Evolutionary conservation across 2,888 invertebrate genomes (phyloP).

Genomic region (Callosobruchus maculatus): DNA sequence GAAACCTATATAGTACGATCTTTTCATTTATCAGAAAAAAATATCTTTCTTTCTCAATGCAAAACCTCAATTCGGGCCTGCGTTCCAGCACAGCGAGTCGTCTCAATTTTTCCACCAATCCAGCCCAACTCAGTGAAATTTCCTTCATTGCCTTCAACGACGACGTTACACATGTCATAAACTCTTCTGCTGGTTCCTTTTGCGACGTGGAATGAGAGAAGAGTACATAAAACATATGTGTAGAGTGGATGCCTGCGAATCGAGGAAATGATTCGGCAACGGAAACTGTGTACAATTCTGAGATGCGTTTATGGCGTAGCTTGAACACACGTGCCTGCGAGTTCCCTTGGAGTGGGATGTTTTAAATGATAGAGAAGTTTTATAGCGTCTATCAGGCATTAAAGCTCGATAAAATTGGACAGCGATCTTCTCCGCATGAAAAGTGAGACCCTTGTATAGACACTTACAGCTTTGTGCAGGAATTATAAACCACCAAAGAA

Average conservation of each 20-base stretch:
- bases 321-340: too few species aligned
- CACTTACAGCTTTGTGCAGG: too few species aligned
- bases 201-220: neutral
- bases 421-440: too few species aligned
- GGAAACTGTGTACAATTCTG: neutral
- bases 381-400: too few species aligned
- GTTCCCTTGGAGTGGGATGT: too few species aligned
- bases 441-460: too few species aligned
- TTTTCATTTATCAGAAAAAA: too few species aligned
- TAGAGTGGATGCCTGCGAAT: neutral
- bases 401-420: too few species aligned
- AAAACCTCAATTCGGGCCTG: neutral
- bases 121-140: neutral
- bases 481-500: too few species aligned
- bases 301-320: neutral
- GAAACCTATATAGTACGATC: too few species aligned
- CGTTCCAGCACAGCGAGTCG: neutral
- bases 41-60: too few species aligned
- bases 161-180: neutral
- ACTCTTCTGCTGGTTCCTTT: neutral
- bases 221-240: neutral
- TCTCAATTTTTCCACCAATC: neutral
- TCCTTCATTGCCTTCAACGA: neutral
- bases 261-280: neutral
- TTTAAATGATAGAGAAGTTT: too few species aligned